Evolutionary conservation across 2,797 vertebrate genomes (phyloP), one percentile per base, ranked within the genome.

Genomic region (Acrossocheilus wenchowensis): DNA sequence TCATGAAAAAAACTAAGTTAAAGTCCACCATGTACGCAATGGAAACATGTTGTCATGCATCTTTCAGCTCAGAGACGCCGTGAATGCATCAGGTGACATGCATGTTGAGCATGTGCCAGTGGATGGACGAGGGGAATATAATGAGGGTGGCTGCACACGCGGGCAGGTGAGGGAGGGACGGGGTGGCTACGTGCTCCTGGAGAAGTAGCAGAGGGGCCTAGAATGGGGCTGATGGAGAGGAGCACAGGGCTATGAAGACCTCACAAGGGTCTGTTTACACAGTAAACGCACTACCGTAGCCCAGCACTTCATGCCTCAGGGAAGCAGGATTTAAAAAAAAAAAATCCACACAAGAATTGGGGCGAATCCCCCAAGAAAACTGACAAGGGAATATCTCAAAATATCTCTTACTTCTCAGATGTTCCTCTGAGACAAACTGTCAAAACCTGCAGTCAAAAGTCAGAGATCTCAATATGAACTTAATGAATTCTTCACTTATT

Each of bases 141-240:
- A 73, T 66, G 64, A 17, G 48, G 71, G 84, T 86, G 87, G 75
- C 83, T 90, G 88, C 79, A 90, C 73, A 43, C 8, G 73, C 69
- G 72, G 75, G 89, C 86, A 91, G 90, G 88, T 90, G 72, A 85
- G 84, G 90, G 87, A 85, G 87, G 72, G 74, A 83, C 66, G 23
- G 57, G 64, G 88, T 87, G 89, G 78, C 90, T 94, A 95, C 91
- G 91, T 95, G 94, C 91, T 91, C 90, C 78, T 21, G 88, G 83
- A 90, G 82, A 75, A 78, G 87, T 93, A 93, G 85, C 81, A 89
- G 88, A 80, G 89, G 83, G 89, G 90, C 85, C 69, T 64, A 74
- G 48, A 73, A 43, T 50, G 52, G 69, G 66, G 15, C 73, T 54
- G 30, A 39, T 66, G 52, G 26, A 23, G 48, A 30, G 50, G 17